These are phyloP conservation scores for Drosophila diplacantha DNA, from an alignment of 2,888 invertebrate species.

Conservation along the genomic window DNA sequence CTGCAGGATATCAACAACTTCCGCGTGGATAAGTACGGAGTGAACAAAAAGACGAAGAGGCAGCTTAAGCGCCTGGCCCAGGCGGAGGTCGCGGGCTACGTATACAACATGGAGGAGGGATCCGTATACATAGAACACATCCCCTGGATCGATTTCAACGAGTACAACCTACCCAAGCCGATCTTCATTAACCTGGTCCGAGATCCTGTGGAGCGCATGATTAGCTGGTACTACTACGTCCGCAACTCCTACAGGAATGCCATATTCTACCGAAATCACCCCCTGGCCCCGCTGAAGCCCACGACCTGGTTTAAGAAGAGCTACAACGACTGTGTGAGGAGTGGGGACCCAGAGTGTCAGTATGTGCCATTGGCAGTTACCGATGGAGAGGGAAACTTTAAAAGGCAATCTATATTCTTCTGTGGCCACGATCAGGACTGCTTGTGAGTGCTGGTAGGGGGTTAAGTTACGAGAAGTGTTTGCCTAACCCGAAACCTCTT, in stretches of 20 bases:
- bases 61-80: slow-evolving; percentile 83
- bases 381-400: slow-evolving; percentile 89
- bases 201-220: slow-evolving; percentile 92
- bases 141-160: slow-evolving; percentile 90
- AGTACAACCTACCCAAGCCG: slow-evolving; percentile 86
- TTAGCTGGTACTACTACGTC: slow-evolving; percentile 94
- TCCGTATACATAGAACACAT: slow-evolving; percentile 91
- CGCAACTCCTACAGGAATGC: slow-evolving; percentile 84
- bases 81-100: slow-evolving; percentile 82
- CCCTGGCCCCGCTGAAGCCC: slow-evolving; percentile 80
- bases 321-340: slow-evolving; percentile 89
- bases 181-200: slow-evolving; percentile 92
- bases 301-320: slow-evolving; percentile 79
- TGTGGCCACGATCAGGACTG: slow-evolving; percentile 91
- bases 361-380: slow-evolving; percentile 87
- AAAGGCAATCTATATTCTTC: slow-evolving; percentile 90
- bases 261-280: slow-evolving; percentile 88
- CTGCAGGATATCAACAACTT: slow-evolving; percentile 79
- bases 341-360: slow-evolving; percentile 88
- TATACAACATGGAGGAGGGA: slow-evolving; percentile 85
- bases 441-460: slow-evolving; percentile 81
- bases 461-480: background rate
- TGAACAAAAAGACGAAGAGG: slow-evolving; percentile 36
- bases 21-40: slow-evolving; percentile 79
- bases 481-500: slow-evolving; percentile 4